Evolutionary conservation across 1,140 invertebrate genomes (phyloP), one percentile per base, ranked within the genome.

Genomic region (Philotrypesis tridentata): DNA sequence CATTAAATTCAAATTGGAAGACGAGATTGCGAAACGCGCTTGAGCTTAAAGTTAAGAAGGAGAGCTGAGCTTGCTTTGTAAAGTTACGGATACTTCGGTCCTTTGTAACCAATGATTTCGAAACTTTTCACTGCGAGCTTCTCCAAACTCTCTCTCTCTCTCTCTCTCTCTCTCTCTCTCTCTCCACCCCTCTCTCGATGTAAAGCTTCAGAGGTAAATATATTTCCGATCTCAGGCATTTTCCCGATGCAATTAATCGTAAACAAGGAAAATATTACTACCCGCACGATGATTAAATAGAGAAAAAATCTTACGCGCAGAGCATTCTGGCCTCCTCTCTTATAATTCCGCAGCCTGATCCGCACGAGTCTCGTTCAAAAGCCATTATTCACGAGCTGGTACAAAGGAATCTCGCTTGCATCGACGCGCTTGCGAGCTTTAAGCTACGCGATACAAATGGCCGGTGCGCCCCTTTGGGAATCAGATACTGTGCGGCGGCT

Each of bases 401-500:
- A 67, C 33, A 77, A 67, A 77, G 63, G 75, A 67, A 67, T 77
- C 61, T 48, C 9, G 25, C 31, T 75, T 55, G 55, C 73, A 75
- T 63, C 73, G 71, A 73, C 40, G 43, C 73, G 55, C 60, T 23
- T 31, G 37, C 48, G 48, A 55, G 48, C 48, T 55, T 55, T 55
- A 55, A 55, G 43, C 25, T n/a, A 23, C 55, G 25, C 74, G 74
- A 31, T 63, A 77, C 75, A 77, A 68, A 65, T 65, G 77, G 25
- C 43, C 27, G 65, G 67, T 23, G 37, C 7, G 17, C 72, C 79
- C 79, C 80, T 80, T 76, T 61, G 82, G 75, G 84, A 83, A 86
- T 86, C 82, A 78, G 81, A 84, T 84, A 82, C 48, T n/a, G 74
- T 11, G 43, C 31, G 9, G 80, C 72, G 82, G 82, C 84, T 85